Evolutionary conservation across 2,113 vertebrate species (phyloP).

Genomic region (Pandion haliaetus): DNA sequence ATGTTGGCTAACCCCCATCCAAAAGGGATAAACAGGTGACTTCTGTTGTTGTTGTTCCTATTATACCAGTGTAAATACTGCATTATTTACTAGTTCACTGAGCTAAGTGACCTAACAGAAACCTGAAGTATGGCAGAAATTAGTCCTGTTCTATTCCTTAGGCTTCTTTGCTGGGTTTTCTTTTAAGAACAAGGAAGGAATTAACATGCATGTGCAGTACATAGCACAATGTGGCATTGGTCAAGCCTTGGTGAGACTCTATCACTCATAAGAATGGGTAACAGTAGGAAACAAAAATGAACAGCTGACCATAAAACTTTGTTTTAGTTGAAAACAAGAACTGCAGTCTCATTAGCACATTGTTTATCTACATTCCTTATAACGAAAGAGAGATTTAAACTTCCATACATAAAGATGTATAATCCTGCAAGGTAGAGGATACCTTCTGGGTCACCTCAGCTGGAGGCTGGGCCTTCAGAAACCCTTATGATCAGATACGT

Average conservation of each 20-base stretch:
- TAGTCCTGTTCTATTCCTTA: not conserved
- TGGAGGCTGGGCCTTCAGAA: not conserved
- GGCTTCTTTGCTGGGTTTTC: not conserved
- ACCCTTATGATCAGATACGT: not conserved
- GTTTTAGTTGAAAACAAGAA: not conserved
- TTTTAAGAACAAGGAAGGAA: not conserved
- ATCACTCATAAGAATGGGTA: not conserved
- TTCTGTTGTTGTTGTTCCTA: not conserved
- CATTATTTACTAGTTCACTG: not conserved
- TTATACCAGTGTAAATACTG: not conserved
- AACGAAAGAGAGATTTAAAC: not conserved
- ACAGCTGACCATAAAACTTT: not conserved
- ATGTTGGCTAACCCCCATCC: not conserved
- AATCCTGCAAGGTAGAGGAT: not conserved
- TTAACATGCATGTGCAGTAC: not conserved
- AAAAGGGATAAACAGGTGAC: not conserved
- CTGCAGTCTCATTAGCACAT: not conserved
- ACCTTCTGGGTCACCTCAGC: not conserved
- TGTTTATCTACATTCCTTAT: not conserved
- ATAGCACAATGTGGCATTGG: fast-evolving
- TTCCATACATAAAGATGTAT: not conserved
- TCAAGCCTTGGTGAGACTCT: not conserved
- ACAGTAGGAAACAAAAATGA: not conserved
- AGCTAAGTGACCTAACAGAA: not conserved
- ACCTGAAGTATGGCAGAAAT: not conserved